Conservation (phyloP, 2,888 invertebrate genomes). For the Drosophila sordidula region DNA sequence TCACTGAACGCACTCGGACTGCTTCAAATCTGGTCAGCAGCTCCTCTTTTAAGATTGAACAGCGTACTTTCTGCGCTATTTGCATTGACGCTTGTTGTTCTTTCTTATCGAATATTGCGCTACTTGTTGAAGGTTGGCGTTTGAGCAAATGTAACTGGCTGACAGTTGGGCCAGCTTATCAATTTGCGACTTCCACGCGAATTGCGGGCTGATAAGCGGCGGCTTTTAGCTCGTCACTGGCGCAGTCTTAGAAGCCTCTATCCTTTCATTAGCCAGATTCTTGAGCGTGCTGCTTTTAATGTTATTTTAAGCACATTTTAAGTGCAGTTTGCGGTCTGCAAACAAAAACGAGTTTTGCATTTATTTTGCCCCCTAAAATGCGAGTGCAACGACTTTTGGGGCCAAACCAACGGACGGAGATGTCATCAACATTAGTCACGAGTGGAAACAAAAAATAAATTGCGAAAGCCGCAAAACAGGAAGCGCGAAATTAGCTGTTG, state of each 20-base stretch:
- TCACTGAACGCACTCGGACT: slow-evolving; percentile 17
- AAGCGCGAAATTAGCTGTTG: slow-evolving; percentile 44
- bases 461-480: slow-evolving; percentile 35
- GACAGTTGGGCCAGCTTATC: slow-evolving; percentile 34
- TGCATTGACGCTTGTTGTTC: slow-evolving; percentile 30
- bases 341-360: slow-evolving; percentile 48
- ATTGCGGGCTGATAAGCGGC: slow-evolving; percentile 4
- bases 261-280: background rate
- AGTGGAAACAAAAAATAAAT: slow-evolving; percentile 5
- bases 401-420: slow-evolving; percentile 28
- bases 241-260: background rate
- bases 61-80: slow-evolving; percentile 28
- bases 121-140: slow-evolving; percentile 10
- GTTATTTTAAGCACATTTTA: slow-evolving; percentile 21
- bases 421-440: slow-evolving; percentile 61
- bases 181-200: slow-evolving; percentile 9
- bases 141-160: slow-evolving; percentile 2
- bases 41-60: slow-evolving; percentile 18
- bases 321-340: slow-evolving; percentile 16
- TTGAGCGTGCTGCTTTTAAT: background rate
- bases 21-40: slow-evolving; percentile 14
- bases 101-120: slow-evolving; percentile 39
- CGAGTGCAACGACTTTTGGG: slow-evolving; percentile 70
- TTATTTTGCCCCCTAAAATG: slow-evolving; percentile 22
- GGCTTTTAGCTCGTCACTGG: background rate